phyloP scores from a whole-genome alignment of 2,888 invertebrate species.

The Phanerotoma sp. region DNA sequence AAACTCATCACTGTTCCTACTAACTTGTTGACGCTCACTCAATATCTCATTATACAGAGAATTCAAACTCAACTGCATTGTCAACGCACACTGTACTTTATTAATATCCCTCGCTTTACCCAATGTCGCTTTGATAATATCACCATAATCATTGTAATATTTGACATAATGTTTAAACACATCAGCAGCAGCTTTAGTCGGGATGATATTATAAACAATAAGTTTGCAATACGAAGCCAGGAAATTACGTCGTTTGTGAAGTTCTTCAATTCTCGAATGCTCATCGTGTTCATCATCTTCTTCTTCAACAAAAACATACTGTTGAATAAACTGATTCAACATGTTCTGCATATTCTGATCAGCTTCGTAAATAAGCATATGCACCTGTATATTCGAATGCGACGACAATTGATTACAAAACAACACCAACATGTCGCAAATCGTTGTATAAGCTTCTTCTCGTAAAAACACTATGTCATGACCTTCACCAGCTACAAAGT shows the following conservation, averaged over 20 bases:
- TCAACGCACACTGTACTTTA: slow-evolving; percentile 93
- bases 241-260: slow-evolving; percentile 95
- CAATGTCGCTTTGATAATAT: slow-evolving; percentile 95
- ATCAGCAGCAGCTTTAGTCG: slow-evolving; percentile 87
- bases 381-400: slow-evolving; percentile 60
- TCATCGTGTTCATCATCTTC: slow-evolving; percentile 95
- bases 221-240: slow-evolving; percentile 97
- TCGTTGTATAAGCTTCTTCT: slow-evolving; percentile 81
- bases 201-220: slow-evolving; percentile 95
- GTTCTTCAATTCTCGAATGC: slow-evolving; percentile 90
- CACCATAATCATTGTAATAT: slow-evolving; percentile 98
- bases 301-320: slow-evolving; percentile 90
- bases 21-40: slow-evolving; percentile 58
- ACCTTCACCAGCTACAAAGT: slow-evolving; percentile 75
- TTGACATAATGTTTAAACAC: slow-evolving; percentile 98
- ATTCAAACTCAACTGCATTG: slow-evolving; percentile 89
- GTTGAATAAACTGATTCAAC: slow-evolving; percentile 88
- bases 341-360: slow-evolving; percentile 77
- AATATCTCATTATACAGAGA: slow-evolving; percentile 78
- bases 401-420: slow-evolving; percentile 81
- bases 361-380: slow-evolving; percentile 76
- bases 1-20: slow-evolving; percentile 79
- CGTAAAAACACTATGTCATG: slow-evolving; percentile 55
- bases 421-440: slow-evolving; percentile 92
- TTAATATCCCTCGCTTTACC: slow-evolving; percentile 97